These are phyloP conservation scores for Eucera pruinosa DNA, from an alignment of 2,888 invertebrate genomes.

Conservation along the genomic window DNA sequence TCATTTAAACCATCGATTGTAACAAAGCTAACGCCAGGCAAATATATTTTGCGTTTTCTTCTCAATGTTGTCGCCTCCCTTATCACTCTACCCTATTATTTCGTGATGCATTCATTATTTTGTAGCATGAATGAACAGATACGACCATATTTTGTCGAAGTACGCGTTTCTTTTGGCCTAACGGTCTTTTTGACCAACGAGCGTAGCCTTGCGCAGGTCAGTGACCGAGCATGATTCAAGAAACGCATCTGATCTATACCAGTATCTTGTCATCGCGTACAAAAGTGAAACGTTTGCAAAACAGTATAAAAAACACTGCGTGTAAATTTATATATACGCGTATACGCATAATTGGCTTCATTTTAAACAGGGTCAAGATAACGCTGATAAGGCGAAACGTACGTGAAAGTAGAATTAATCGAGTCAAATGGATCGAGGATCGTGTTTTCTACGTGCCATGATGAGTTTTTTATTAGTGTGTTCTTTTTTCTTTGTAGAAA, in stretches of 20 bases:
- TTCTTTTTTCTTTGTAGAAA: not conserved
- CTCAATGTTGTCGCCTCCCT: not conserved
- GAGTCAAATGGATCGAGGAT: slow-evolving; percentile 1
- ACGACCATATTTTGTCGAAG: not conserved
- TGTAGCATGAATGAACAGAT: not conserved
- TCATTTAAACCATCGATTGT: not conserved
- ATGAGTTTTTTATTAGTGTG: not conserved
- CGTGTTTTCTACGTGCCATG: not conserved
- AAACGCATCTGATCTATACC: not conserved
- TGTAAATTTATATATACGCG: not conserved
- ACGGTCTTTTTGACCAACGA: slow-evolving; percentile 35
- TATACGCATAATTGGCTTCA: not conserved
- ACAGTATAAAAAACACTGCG: not conserved
- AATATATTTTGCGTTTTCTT: not conserved
- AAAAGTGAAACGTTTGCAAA: not conserved
- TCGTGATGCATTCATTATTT: not conserved
- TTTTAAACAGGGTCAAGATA: not conserved
- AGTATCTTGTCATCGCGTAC: not conserved
- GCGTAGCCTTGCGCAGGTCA: slow-evolving; percentile 31
- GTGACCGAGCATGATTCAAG: slow-evolving; percentile 24
- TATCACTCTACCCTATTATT: not conserved
- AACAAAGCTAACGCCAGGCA: not conserved
- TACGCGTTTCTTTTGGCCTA: slow-evolving; percentile 32
- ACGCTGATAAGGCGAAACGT: not conserved
- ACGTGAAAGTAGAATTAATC: slow-evolving; percentile 15